These are phyloP conservation scores for Mythimna impura DNA, from an alignment of 2,888 invertebrate genomes.

Conservation along the genomic window DNA sequence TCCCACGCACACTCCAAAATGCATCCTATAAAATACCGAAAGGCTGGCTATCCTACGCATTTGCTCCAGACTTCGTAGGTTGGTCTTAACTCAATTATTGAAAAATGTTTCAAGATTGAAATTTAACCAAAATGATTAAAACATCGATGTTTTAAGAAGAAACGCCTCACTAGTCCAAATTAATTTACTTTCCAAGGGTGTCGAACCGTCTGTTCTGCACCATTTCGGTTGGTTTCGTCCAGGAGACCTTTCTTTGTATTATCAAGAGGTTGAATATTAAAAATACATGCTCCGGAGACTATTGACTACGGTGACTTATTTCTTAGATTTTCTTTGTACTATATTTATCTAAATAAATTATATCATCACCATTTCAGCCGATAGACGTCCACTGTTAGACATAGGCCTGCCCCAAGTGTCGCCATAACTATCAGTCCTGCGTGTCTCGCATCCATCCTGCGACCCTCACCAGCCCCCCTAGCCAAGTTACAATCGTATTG, in stretches of 20 bases:
- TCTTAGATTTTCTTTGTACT: background rate
- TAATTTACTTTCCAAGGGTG: constrained; percentile 37
- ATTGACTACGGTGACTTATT: background rate
- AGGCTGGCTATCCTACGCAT: too few species aligned
- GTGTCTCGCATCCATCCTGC: too few species aligned
- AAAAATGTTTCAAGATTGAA: background rate
- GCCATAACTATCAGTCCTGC: too few species aligned
- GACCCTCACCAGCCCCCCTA: too few species aligned
- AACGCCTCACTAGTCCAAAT: constrained; percentile 12
- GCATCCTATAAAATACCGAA: too few species aligned
- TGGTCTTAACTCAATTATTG: too few species aligned
- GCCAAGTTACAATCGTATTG: too few species aligned
- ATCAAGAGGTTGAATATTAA: constrained; percentile 48
- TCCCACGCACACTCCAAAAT: too few species aligned
- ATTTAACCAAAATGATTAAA: background rate
- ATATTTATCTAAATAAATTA: background rate
- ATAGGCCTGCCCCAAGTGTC: too few species aligned
- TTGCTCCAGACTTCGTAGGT: too few species aligned
- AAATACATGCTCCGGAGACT: constrained; percentile 1
- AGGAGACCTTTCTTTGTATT: constrained; percentile 23
- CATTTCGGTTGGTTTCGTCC: constrained; percentile 10
- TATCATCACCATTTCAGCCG: too few species aligned
- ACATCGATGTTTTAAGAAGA: constrained; percentile 22
- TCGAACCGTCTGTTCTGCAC: constrained; percentile 40
- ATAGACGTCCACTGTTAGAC: too few species aligned